Evolutionary conservation across 2,888 invertebrate genomes (phyloP).

Genomic region (Mesorhabditis belari): DNA sequence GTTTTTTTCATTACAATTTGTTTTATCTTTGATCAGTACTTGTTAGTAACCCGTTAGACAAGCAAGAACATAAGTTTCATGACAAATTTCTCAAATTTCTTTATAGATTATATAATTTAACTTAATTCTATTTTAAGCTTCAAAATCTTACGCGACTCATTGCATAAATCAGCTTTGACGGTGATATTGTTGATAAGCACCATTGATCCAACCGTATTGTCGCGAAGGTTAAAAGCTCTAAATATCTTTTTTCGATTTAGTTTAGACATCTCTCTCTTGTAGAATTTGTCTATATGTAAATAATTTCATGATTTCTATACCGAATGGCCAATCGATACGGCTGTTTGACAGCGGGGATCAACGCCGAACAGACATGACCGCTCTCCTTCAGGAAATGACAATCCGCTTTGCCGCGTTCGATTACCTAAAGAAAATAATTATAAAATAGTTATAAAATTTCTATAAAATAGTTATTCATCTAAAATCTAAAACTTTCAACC

Average conservation of each 20-base stretch:
- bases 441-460: background rate
- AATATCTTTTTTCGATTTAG: background rate
- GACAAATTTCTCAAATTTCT: background rate
- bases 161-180: conserved; percentile 43
- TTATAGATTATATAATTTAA: background rate
- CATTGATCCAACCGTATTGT: conserved; percentile 39
- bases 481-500: background rate
- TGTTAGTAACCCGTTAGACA: too few relatives aligned
- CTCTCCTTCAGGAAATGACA: conserved; percentile 37
- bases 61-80: background rate
- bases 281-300: background rate
- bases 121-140: too few relatives aligned
- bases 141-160: conserved; percentile 33
- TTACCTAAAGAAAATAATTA: conserved; percentile 10
- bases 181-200: conserved; percentile 40
- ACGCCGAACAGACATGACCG: conserved; percentile 19
- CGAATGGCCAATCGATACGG: conserved; percentile 48
- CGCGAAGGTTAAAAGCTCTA: conserved; percentile 9
- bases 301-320: conserved; percentile 1
- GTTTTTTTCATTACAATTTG: too few relatives aligned
- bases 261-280: background rate
- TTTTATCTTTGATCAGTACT: too few relatives aligned
- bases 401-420: conserved; percentile 36
- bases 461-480: background rate
- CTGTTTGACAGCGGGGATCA: conserved; percentile 38